phyloP scores from a whole-genome alignment of 2,797 vertebrate species.

The Mastacembelus armatus region DNA sequence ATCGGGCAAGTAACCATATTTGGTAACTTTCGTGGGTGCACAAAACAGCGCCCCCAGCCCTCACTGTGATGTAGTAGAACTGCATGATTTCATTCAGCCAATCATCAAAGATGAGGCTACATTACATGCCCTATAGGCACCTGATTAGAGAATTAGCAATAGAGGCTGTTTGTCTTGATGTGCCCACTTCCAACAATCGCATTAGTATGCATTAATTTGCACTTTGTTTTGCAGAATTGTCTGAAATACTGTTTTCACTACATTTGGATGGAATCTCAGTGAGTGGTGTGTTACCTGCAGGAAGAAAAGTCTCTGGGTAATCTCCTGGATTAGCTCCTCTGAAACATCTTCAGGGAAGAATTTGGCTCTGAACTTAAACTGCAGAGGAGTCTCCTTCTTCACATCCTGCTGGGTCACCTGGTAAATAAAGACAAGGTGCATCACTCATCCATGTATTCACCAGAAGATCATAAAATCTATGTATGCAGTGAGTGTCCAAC shows the following conservation, averaged over 20 bases:
- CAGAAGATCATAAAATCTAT: background rate
- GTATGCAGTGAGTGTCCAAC: too few relatives aligned
- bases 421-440: background rate
- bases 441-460: background rate
- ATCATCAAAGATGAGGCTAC: too few relatives aligned
- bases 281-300: conserved; percentile 85
- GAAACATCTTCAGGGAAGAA: conserved; percentile 98
- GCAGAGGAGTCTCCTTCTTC: conserved; percentile 96
- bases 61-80: too few relatives aligned
- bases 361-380: conserved; percentile 97
- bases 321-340: conserved; percentile 96
- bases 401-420: conserved; percentile 98
- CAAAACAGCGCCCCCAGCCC: too few relatives aligned
- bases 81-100: too few relatives aligned
- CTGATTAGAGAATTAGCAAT: too few relatives aligned
- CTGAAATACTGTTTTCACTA: background rate
- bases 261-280: background rate
- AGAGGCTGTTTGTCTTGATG: background rate
- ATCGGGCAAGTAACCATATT: too few relatives aligned
- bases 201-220: too few relatives aligned
- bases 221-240: too few relatives aligned
- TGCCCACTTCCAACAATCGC: too few relatives aligned
- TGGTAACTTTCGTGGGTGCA: too few relatives aligned
- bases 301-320: conserved; percentile 97
- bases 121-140: too few relatives aligned